Base-by-base conservation (phyloP, 1,140 invertebrate genomes). In the Chymomyza costata region DNA sequence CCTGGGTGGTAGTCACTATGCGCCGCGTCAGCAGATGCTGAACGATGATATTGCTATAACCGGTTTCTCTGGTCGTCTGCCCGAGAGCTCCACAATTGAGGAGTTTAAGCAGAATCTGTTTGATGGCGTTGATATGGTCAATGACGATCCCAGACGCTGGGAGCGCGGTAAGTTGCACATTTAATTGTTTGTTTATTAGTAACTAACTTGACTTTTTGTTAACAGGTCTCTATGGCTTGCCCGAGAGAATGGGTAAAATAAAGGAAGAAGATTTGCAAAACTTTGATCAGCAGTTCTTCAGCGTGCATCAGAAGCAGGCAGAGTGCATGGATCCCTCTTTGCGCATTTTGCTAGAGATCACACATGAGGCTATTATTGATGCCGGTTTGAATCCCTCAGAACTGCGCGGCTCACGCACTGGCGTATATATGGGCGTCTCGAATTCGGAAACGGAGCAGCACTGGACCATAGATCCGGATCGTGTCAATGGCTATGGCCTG, bases 281-380 rank as follows among this genome's bases (percentile, higher is more conserved):
- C 65, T 98, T 98, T 78, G 96, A 98, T 85, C 93, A 95, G 2
- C 90, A 92, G n/a, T 97, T 97, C 86, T 98, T 98, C 87, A 94
- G 95, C 30, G 94, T 98, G 3, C 94, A 96, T 84, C 92, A 92
- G 1, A 97, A 97, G 87, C 95, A 98, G 85, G 96, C 97, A 1
- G 89, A 97, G 68, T 90, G 91, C 28, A 99, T 99, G 97, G 97
- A 99, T 85, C 97, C 97, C 2, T 95, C 98, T 86, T 87, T 98
- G 28, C 88, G 97, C 57, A 88, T 98, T 68, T 86, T 99, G 16
- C 88, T 99, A 2, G 97, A 99, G 87, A 83, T 93, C n/a, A 95
- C 97, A 1, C 92, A 98, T 86, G 97, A 99, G 88, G 93, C 95
- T 0, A 94, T 99, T 47, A 88, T 98, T 50, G 97, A 99, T 89